Evolutionary conservation across 2,113 vertebrate species (phyloP).

Genomic region (Spermophilus dauricus): DNA sequence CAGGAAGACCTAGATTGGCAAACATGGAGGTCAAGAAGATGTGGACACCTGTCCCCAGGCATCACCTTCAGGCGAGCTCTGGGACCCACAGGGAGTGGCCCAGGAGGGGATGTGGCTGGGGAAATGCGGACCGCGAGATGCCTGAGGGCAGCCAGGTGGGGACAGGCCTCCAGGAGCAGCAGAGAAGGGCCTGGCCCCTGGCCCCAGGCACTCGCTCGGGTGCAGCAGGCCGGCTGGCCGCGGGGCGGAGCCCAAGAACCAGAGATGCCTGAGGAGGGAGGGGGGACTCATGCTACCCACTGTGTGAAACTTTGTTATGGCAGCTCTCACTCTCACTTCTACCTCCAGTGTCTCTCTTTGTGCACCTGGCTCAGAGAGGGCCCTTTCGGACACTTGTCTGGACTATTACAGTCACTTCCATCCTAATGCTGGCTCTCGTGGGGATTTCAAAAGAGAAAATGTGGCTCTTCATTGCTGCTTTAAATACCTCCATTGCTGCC

Average conservation of each 20-base stretch:
- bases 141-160: neutral
- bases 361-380: neutral
- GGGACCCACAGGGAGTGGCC: neutral
- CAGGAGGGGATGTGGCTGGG: accelerated
- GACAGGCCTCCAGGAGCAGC: neutral
- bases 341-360: neutral
- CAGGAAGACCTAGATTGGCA: neutral
- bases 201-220: neutral
- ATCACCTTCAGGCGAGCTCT: neutral
- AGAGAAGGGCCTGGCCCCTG: accelerated
- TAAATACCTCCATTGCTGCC: neutral
- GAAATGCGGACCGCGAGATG: neutral
- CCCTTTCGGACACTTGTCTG: neutral
- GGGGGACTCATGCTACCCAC: too few relatives aligned
- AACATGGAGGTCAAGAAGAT: neutral
- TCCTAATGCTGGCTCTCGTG: neutral
- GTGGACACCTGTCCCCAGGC: neutral
- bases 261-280: too few relatives aligned
- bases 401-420: neutral
- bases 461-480: neutral
- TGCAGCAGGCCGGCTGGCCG: too few relatives aligned
- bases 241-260: too few relatives aligned
- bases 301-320: neutral
- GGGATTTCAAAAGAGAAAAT: slow-evolving; percentile 20
- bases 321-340: neutral